Base-by-base conservation (phyloP, 1,140 invertebrate species). In the Telenomus remus region DNA sequence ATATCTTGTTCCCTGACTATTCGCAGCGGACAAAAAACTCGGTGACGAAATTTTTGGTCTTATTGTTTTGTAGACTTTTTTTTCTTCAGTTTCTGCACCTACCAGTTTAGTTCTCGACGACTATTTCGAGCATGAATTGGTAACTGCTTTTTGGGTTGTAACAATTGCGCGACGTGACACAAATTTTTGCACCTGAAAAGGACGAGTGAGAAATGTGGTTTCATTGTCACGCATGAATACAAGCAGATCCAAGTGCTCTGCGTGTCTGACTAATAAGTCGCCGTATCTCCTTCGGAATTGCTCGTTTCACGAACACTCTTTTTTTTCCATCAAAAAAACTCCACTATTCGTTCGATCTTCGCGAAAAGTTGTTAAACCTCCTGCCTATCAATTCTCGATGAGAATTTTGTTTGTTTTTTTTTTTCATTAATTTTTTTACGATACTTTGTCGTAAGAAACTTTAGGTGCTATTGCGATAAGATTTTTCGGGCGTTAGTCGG, bases 121-220 rank as follows among this genome's bases (percentile, higher is more conserved):
- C 19, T 27, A 27, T 27, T 27, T 27, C 19, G 19, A 3, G 2
- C 6, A 27, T n/a, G 19, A 27, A 27, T 27, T 27, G 2, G 19
- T 27, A 27, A 27, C 6, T 27, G 19, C 19, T 1, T 27, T 27
- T 27, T 27, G 2, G 19, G 1, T 39, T 39, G 37, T 2, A 39
- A 39, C 37, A 75, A 75, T 75, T 35, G 53, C 42, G 19, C 43
- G 16, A 34, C 43, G 33, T 64, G 59, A 68, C 71, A 63, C 57
- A 57, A 69, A 63, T 53, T 75, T 75, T 75, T 75, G 64, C 72
- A 75, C 64, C 57, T 75, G 14, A 75, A 75, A 69, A 60, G 71
- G 53, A 69, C 53, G 59, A 66, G 61, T 61, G 61, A 61, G 66
- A 68, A 63, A 13, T 74, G 51, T 74, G 46, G 68, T 74, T 74